These are phyloP conservation scores for Semicossyphus pulcher DNA, from an alignment of 2,113 vertebrate species.

Conservation along the genomic window DNA sequence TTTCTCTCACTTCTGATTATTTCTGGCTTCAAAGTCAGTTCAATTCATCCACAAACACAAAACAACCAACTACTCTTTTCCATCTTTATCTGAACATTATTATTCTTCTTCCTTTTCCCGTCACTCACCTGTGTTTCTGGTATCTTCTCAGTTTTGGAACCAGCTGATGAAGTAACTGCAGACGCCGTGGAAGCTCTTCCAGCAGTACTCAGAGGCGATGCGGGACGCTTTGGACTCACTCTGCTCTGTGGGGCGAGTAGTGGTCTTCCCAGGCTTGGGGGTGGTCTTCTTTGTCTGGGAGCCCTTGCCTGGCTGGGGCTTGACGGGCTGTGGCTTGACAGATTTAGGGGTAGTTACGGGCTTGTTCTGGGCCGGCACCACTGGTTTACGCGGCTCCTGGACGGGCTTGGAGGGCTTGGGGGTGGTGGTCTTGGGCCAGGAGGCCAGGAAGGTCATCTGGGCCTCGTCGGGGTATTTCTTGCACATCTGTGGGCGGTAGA, in stretches of 20 bases:
- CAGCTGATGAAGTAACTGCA: slow-evolving; percentile 86
- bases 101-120: background rate
- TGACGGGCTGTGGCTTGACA: slow-evolving; percentile 58
- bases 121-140: slow-evolving; percentile 57
- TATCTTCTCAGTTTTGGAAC: slow-evolving; percentile 81
- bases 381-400: slow-evolving; percentile 58
- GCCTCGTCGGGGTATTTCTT: slow-evolving; percentile 82
- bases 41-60: background rate
- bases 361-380: slow-evolving; percentile 52
- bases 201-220: slow-evolving; percentile 87
- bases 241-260: slow-evolving; percentile 64
- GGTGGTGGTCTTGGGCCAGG: slow-evolving; percentile 76
- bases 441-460: slow-evolving; percentile 82
- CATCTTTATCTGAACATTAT: background rate
- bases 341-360: slow-evolving; percentile 57
- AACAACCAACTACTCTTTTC: background rate
- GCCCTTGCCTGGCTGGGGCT: slow-evolving; percentile 65
- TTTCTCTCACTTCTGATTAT: background rate
- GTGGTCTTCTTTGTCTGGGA: slow-evolving; percentile 64
- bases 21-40: background rate
- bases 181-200: slow-evolving; percentile 85
- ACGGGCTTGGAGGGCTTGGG: slow-evolving; percentile 59
- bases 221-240: slow-evolving; percentile 74
- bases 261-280: slow-evolving; percentile 72
- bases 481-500: slow-evolving; percentile 85